Evolutionary conservation across 2,888 invertebrate genomes (phyloP).

Genomic region (Scrobipalpa costella): DNA sequence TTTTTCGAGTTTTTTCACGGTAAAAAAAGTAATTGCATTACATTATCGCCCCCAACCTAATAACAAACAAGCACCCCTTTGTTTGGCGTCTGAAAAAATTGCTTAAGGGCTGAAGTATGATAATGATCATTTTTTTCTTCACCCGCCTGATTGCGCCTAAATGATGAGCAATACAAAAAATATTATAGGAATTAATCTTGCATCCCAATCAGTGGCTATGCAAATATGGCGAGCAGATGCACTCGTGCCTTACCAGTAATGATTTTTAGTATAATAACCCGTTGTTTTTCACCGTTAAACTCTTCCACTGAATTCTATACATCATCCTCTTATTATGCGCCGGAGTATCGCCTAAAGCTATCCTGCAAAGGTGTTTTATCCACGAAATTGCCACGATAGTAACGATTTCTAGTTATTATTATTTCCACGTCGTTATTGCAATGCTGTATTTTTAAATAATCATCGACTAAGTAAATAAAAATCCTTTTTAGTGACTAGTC

Average conservation of each 20-base stretch:
- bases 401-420: not conserved
- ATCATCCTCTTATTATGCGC: slow-evolving; percentile 18
- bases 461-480: not conserved
- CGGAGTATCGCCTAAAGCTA: slow-evolving; percentile 23
- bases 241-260: slow-evolving; percentile 63
- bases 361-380: slow-evolving; percentile 22
- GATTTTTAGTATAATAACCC: slow-evolving; percentile 54
- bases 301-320: slow-evolving; percentile 22
- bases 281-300: slow-evolving; percentile 49
- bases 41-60: slow-evolving; percentile 80
- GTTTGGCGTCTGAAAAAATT: slow-evolving; percentile 77
- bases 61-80: slow-evolving; percentile 79
- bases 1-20: slow-evolving; percentile 57
- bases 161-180: slow-evolving; percentile 78
- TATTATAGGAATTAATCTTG: slow-evolving; percentile 77
- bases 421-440: not conserved
- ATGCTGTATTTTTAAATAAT: not conserved
- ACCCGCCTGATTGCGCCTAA: slow-evolving; percentile 74
- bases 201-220: slow-evolving; percentile 74
- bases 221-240: slow-evolving; percentile 75
- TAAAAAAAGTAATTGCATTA: slow-evolving; percentile 78
- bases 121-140: slow-evolving; percentile 75
- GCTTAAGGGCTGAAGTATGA: slow-evolving; percentile 79
- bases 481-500: not conserved
- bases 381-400: slow-evolving; percentile 24